phyloP scores from a whole-genome alignment of 2,113 vertebrate species.

The Psilopogon haemacephalus region DNA sequence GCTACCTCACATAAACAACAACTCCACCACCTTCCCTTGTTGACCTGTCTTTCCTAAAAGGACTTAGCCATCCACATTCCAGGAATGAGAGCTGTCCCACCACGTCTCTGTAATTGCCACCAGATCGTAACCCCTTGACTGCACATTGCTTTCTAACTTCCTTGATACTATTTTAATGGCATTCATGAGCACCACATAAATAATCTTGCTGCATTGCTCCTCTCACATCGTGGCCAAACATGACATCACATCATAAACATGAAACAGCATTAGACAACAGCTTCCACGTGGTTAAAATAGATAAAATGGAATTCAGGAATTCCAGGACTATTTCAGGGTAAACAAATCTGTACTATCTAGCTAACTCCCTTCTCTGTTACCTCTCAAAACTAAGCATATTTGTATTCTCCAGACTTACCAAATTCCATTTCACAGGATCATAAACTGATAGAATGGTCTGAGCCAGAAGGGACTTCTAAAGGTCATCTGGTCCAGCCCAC shows the following conservation, averaged over 20 bases:
- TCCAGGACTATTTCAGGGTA: not conserved
- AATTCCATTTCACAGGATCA: not conserved
- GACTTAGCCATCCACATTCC: too few species aligned
- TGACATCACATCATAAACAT: not conserved
- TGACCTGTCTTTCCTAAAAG: too few species aligned
- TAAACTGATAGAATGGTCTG: too few species aligned
- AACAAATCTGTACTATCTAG: not conserved
- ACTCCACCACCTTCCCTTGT: too few species aligned
- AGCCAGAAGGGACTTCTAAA: too few species aligned
- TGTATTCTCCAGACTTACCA: not conserved
- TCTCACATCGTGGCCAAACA: not conserved
- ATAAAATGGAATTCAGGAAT: not conserved
- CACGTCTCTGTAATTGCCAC: too few species aligned
- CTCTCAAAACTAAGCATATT: not conserved
- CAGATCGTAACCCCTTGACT: too few species aligned
- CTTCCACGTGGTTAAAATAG: not conserved
- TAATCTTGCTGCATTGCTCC: rapidly evolving
- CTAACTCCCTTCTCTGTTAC: not conserved
- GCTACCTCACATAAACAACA: too few species aligned
- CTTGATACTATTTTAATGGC: not conserved
- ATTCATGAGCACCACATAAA: not conserved
- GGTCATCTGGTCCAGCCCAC: too few species aligned
- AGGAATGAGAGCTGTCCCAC: too few species aligned
- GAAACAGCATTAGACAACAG: not conserved
- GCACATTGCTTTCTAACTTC: too few species aligned